Evolutionary conservation across 2,113 vertebrate species (phyloP).

Genomic region (Thymallus thymallus): DNA sequence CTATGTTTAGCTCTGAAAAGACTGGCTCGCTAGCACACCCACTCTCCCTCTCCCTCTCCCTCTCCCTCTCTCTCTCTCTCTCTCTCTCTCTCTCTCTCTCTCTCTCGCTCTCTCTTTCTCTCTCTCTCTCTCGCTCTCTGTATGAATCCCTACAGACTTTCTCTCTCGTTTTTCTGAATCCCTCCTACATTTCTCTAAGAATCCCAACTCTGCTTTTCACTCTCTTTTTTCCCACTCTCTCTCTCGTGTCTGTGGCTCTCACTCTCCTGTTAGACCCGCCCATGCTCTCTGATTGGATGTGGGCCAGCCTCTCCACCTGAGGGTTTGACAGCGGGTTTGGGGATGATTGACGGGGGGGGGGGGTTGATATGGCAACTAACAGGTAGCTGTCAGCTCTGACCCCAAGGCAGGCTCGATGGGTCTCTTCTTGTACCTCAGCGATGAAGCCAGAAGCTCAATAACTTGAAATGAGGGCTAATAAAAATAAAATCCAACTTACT

Average conservation of each 20-base stretch:
- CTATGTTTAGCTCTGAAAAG: conserved; percentile 48
- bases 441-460: too few species aligned
- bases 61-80: neutral
- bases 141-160: neutral
- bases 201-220: conserved; percentile 6
- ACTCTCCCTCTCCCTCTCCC: neutral
- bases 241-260: neutral
- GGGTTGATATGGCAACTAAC: conserved; percentile 7
- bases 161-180: neutral
- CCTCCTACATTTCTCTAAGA: neutral
- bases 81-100: neutral
- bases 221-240: conserved; percentile 14
- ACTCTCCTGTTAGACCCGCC: conserved; percentile 15
- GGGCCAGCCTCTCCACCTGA: conserved; percentile 23
- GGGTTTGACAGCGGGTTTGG: conserved; percentile 4
- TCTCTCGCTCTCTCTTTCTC: neutral
- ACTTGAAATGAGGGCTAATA: too few species aligned
- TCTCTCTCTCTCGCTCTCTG: neutral
- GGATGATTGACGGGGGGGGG: neutral
- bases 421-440: too few species aligned
- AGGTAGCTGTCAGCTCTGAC: conserved; percentile 19
- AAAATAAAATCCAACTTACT: too few species aligned
- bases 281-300: conserved; percentile 24
- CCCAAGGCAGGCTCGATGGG: too few species aligned
- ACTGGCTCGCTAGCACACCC: conserved; percentile 3